Evolutionary conservation across 2,797 vertebrate species (phyloP).

Genomic region (Muraenolepis orangiensis): DNA sequence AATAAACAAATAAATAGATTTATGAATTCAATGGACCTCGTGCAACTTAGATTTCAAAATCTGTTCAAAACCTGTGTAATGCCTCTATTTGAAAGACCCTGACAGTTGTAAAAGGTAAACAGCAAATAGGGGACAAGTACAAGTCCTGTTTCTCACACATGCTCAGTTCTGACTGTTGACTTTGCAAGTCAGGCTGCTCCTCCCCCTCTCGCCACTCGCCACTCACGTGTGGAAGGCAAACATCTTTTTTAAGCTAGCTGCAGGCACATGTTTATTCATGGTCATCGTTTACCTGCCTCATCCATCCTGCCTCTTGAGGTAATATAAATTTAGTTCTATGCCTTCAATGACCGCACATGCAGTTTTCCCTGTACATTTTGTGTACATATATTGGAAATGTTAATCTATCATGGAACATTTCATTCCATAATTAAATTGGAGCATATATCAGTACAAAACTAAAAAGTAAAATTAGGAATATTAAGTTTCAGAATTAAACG

Average conservation of each 20-base stretch:
- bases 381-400: not conserved
- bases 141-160: not conserved
- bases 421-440: not conserved
- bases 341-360: too few species aligned
- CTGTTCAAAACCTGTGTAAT: not conserved
- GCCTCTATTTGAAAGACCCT: not conserved
- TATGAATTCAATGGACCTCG: slow-evolving; percentile 10
- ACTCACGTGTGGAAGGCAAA: slow-evolving; percentile 15
- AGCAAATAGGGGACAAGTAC: not conserved
- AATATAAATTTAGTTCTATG: too few species aligned
- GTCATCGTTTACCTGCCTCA: too few species aligned
- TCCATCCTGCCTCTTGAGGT: too few species aligned
- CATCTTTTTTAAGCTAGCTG: slow-evolving; percentile 1
- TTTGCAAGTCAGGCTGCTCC: not conserved
- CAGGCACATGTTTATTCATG: too few species aligned
- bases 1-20: not conserved
- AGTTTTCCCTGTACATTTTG: not conserved
- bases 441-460: not conserved
- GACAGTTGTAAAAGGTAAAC: slow-evolving; percentile 5
- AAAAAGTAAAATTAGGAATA: not conserved
- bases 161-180: slow-evolving; percentile 12
- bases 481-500: not conserved
- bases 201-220: slow-evolving; percentile 14
- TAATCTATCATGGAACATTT: not conserved
- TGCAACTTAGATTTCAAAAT: not conserved